These are phyloP conservation scores for Therioaphis trifolii DNA, from an alignment of 2,888 invertebrate species.

Conservation along the genomic window DNA sequence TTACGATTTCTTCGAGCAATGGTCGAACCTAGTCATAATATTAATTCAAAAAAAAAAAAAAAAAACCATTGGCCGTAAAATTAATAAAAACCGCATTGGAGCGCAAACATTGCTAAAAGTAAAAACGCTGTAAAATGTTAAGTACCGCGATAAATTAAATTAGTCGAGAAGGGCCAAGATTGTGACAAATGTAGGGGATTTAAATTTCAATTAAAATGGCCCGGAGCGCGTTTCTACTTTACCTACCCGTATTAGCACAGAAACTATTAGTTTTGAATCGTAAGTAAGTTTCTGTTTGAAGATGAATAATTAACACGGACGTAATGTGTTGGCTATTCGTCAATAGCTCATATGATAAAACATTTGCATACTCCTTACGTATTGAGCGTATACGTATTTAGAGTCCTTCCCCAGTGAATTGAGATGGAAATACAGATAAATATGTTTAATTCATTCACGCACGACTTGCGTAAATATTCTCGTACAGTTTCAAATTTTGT, in stretches of 20 bases:
- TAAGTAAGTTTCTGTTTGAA: background rate
- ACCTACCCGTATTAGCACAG: background rate
- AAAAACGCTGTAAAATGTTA: background rate
- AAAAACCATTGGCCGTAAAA: background rate
- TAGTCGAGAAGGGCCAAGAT: background rate
- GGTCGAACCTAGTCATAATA: background rate
- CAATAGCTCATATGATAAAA: too few relatives aligned
- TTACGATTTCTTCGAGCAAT: background rate
- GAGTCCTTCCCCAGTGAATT: too few relatives aligned
- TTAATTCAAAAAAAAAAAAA: background rate
- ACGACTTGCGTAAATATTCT: too few relatives aligned
- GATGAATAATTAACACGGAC: background rate
- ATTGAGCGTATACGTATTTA: too few relatives aligned
- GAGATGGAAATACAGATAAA: too few relatives aligned
- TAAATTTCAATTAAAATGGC: background rate
- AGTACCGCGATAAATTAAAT: background rate
- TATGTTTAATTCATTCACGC: too few relatives aligned
- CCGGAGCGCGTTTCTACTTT: background rate
- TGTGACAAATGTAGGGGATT: background rate
- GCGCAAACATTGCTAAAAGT: background rate
- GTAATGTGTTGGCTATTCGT: too few relatives aligned
- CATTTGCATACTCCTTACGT: too few relatives aligned
- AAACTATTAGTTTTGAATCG: background rate
- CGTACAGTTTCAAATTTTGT: too few relatives aligned
- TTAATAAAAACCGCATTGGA: background rate